Evolutionary conservation across 2,113 vertebrate species (phyloP), one percentile per base, ranked within the genome.

Genomic region (Perccottus glenii): DNA sequence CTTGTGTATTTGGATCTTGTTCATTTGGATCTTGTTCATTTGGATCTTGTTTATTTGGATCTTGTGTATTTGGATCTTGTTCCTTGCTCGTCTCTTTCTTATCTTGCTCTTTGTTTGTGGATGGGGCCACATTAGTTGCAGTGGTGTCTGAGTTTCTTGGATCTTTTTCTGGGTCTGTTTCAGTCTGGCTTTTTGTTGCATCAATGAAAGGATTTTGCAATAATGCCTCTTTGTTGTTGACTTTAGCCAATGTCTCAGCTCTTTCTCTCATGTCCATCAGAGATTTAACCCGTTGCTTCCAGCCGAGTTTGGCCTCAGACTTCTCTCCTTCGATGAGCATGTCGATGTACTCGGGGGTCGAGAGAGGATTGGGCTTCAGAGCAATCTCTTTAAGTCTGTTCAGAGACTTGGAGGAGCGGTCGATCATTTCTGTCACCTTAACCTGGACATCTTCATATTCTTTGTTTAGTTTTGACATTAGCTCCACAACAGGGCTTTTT

Each of bases 351-450:
- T 85, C 77, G n/a, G 73, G 73, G 6, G 69, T 67, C 0, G 86
- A 85, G 4, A 86, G 71, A 12, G 59, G 80, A n/a, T 84, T 50
- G 5, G 88, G 71, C 50, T 49, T 86, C 60, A 90, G 70, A 0
- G 81, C 78, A 0, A 80, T 89, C 62, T 81, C 68, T 56, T 77
- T 64, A 0, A 89, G 82, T 43, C 79, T 62, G 62, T 69, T 69
- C 1, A 85, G 44, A 65, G 72, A 73, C 32, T 14, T 0, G 0
- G 43, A 2, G 9, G 71, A 61, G 0, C 0, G 2, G 1, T 71
- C 0, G 0, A 87, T 67, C 1, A 78, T 12, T 1, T 0, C 1
- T 3, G 12, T 0, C 0, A 86, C 64, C 0, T 4, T 7, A 2
- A 2, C 0, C 14, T 74, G 53, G 1, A 66, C 6, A 0, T 0